Percentiles rank a stretch among this genome's conserved stretches.
Conservation (phyloP, 2,888 invertebrate species). For the Polietes domitor region DNA sequence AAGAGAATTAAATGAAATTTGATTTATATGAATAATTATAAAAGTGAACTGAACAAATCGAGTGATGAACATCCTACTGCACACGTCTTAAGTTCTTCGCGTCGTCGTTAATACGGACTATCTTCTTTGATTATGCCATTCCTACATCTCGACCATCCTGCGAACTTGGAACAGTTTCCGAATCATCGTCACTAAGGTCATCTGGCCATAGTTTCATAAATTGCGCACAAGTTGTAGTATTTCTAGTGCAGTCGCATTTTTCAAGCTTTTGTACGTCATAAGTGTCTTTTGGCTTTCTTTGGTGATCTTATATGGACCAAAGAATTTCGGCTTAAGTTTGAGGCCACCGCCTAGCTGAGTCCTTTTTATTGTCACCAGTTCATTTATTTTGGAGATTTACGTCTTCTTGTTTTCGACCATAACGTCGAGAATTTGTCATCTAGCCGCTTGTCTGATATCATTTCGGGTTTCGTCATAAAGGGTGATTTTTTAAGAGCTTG, state of each 20-base stretch:
- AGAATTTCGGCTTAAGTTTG: slow-evolving; percentile 27
- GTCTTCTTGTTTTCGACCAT: too few species aligned
- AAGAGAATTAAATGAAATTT: too few species aligned
- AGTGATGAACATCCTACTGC: too few species aligned
- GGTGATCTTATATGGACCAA: slow-evolving; percentile 26
- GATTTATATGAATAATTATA: too few species aligned
- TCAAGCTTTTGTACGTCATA: background rate
- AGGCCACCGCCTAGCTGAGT: slow-evolving; percentile 14
- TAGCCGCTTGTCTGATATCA: background rate
- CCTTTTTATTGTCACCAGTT: slow-evolving; percentile 25
- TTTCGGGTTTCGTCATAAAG: background rate
- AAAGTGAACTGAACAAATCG: too few species aligned
- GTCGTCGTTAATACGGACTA: too few species aligned
- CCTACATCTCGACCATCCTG: too few species aligned
- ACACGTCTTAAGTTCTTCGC: too few species aligned
- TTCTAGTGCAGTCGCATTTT: background rate
- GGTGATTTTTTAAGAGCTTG: too few species aligned
- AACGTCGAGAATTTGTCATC: background rate
- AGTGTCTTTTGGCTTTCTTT: background rate
- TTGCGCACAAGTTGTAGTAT: background rate
- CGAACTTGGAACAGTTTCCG: too few species aligned
- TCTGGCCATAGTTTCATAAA: background rate
- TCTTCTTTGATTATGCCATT: too few species aligned
- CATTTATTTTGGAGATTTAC: background rate
- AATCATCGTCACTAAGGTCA: background rate